Base-by-base conservation (phyloP, 2,888 invertebrate species). In the Agrochola circellaris region DNA sequence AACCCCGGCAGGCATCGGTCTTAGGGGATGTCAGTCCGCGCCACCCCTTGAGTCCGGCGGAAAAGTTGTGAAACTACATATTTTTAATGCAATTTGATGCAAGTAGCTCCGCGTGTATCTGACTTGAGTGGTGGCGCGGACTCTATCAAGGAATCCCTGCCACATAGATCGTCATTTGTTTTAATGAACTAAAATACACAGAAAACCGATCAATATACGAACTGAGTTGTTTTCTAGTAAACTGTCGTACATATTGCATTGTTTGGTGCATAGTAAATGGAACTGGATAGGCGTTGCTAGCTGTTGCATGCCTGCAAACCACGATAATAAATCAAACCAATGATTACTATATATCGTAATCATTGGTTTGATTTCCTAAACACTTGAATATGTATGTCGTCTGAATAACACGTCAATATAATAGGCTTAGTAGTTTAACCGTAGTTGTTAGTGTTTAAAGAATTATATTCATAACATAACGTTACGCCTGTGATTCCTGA, bases 131-230 rank as follows among this genome's bases (percentile, higher is more conserved):
- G 45, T 45, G 45, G 45, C 13, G 45, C 45, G 45, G 45, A 45
- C 13, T 45, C 4, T 42, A 38, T 67, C 20, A 23, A 66, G 62
- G 56, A 65, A 45, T 76, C 15, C 48, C 26, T 26, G 23, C 71
- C 23, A 42, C 71, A 30, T 54, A 70, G 0, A n/a, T 54, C 15
- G 38, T 6, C n/a, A n/a, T 20, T 48, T 51, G 58, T 26, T 65
- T 42, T 66, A 60, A 56, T 64, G n/a, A 64, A 26, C 48, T 17
- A 17, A 42, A 45, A 65, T 79, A 78, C 78, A 79, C 11, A 65
- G 77, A 78, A 79, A 23, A 8, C 4, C 60, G 45, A 60, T 71
- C 45, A 79, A 79, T 78, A 60, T 34, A 51, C 30, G 6, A 65
- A 60, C 45, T n/a, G 9, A 51, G 9, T 65, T 34, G 20, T 34